Evolutionary conservation across 2,113 vertebrate genomes (phyloP), one percentile per base, ranked within the genome.

Genomic region (Harpagus bidentatus): DNA sequence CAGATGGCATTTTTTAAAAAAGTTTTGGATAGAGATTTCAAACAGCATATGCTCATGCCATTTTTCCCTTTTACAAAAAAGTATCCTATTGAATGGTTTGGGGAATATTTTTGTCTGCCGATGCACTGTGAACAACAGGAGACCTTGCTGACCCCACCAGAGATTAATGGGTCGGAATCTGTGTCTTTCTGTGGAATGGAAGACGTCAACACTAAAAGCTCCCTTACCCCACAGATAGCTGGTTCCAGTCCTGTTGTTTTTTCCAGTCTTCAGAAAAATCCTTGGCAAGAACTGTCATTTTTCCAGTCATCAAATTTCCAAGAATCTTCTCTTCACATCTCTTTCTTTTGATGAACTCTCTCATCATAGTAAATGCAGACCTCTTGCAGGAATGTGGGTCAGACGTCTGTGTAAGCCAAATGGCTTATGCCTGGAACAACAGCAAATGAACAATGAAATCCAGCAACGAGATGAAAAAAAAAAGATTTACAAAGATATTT

Each of bases 251-350:
- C 70, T 97, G 94, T 94, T 96, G 95, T 97, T 97, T 97, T 96
- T 97, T 96, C 94, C 82, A 95, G 82, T 96, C 95, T 95, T 96
- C 86, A 97, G 83, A 98, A 97, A 97, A 97, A 97, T 94, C 91
- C 81, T 96, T 98, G 97, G 97, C 97, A 98, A 97, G 85, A 95
- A 96, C 47, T 90, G 72, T 79, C 59, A 94, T 95, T 95, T 98
- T 98, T 97, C 89, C 96, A 96, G 86, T 95, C 96, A 83, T 91
- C 89, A 86, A 82, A 93, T 96, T 97, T 97, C 93, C 97, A 95
- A 97, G 96, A 97, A 94, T 73, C 90, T 88, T 95, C 67, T 66
- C 53, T 97, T 96, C 81, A 88, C 93, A 95, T 94, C 86, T 86
- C 86, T 89, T 96, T 94, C 93, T 95, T 90, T 97, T 97, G 94